These are phyloP conservation scores for Schizopygopsis malacanthus DNA, from an alignment of 2,797 vertebrate genomes.

Conservation along the genomic window DNA sequence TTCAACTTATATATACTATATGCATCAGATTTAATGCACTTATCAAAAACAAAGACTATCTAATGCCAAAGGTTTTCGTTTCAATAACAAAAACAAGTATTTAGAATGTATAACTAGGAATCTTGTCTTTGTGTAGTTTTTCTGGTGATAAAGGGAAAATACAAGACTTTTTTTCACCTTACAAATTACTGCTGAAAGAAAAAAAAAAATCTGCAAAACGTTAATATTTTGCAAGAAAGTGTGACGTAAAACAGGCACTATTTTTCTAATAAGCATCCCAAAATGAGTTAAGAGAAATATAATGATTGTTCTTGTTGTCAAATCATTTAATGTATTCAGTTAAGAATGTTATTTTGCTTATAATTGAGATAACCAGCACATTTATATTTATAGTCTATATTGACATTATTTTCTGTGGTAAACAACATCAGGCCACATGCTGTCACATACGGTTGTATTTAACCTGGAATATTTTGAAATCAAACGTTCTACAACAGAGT, in stretches of 20 bases:
- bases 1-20: no score
- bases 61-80: no score
- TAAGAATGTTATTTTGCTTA: no score
- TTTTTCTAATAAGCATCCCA: not conserved
- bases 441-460: not conserved
- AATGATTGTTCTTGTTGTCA: no score
- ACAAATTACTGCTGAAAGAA: no score
- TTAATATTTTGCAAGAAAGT: not conserved
- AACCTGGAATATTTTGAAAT: not conserved
- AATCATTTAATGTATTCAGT: no score
- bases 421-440: not conserved
- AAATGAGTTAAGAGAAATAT: no score
- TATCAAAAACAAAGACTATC: no score
- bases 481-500: not conserved
- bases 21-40: no score
- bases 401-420: not conserved
- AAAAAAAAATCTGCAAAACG: no score
- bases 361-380: not conserved
- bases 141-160: not conserved
- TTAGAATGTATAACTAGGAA: not conserved
- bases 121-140: not conserved
- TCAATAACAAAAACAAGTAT: no score
- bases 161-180: no score
- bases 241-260: not conserved
- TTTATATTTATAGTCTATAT: not conserved